Base-by-base conservation (phyloP, 2,797 vertebrate genomes). In the Steatocranus sp. region DNA sequence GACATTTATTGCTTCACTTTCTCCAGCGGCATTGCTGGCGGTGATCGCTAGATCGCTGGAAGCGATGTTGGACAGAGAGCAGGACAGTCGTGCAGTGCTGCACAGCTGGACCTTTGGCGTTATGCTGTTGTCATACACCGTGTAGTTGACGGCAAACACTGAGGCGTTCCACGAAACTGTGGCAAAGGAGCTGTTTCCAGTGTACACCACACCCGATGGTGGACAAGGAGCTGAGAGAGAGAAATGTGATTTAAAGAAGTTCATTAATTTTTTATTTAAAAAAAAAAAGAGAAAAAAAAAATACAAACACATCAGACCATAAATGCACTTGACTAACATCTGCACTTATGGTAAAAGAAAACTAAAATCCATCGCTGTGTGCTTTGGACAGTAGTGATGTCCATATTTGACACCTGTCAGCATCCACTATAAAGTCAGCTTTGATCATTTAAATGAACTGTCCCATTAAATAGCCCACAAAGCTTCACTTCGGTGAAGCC, bases 211-310 rank as follows among this genome's bases (percentile, higher is more conserved):
- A 15, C 25, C 80, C 43, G 80, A 46, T 68, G 96, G 96, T 41
- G 94, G 84, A 80, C 97, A 97, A 36, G 96, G 96, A 79, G 94
- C 97, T 97, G 11, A 63, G 63, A 51, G 14, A 70, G 17, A 86
- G 15, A 63, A 5, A 76, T 5, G 5, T 25, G 43, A 50, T 23
- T 56, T 25, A 18, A 43, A 41, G 25, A 56, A 49, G 32, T 14
- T 5, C 3, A 46, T 34, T 43, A 4, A 23, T 68, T 68, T 32
- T 41, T 43, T 61, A n/a, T 36, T 34, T 61, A 1, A 34, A 61
- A 41, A 25, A 6, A 34, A 34, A 56, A 49, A 17, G 4, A 61
- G 2, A 61, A 58, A 58, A 4, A 61, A 4, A 61, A 12, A 5
- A 56, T 5, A 56, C 25, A 6, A 56, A 56, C 25, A 54, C 53